Base-by-base conservation (phyloP, 2,797 vertebrate species). In the Phylloscopus collybita region DNA sequence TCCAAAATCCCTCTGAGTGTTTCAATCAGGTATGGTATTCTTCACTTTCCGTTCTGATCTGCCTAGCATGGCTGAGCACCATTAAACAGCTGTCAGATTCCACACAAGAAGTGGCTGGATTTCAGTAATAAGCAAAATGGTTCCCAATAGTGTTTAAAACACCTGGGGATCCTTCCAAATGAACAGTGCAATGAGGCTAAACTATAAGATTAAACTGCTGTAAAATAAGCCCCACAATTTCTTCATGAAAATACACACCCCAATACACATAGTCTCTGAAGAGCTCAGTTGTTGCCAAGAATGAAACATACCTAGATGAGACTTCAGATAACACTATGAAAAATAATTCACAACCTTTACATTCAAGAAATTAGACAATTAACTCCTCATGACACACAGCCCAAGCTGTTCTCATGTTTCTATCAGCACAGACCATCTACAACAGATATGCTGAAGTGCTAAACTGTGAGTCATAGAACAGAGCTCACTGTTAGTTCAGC, bases 1-100 rank as follows among this genome's bases (percentile, higher is more conserved):
- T 83, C 88, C 93, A 93, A 92, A 96, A 83, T 95, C 91, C 92
- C 91, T 95, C 83, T 38, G 89, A 96, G 94, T 94, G 95, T 95
- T 96, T 94, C 96, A 92, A 83, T 95, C 95, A 96, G 91, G 85
- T 96, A 91, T 71, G 78, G 94, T 96, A 94, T 94, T 97, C 96
- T 95, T 96, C 91, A 90, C 88, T 97, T 96, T 96, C 82, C 61
- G 51, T 95, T 93, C 91, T 91, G 90, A 96, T 92, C 88, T 95
- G 93, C 94, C 94, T 96, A 94, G 95, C 91, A 88, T 54, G 93
- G 91, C 92, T 95, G 92, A 96, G 94, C 90, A 92, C 96, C 94
- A 88, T 94, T 96, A 93, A 91, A 92, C 95, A 95, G 94, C 94
- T 96, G 94, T 95, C 95, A 94, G 95, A 96, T 80, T 94, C 93